Percentiles rank a stretch among this genome's conserved stretches.
Conservation (phyloP, 2,888 invertebrate species). For the Anthophora plumipes region DNA sequence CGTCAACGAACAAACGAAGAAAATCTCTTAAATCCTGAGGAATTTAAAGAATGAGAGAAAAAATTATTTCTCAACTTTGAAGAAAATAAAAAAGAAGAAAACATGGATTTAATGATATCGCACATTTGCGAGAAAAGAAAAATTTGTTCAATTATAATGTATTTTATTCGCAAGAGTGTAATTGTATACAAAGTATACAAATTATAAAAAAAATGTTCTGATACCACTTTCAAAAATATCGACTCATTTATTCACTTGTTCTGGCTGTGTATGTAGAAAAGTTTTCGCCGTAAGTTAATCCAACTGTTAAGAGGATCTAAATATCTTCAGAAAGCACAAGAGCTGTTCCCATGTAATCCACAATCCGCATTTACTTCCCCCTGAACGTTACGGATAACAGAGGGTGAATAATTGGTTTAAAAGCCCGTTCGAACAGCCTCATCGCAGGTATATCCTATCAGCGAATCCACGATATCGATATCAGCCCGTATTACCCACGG, state of each 20-base stretch:
- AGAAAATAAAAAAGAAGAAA: not conserved
- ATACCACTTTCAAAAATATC: too few species aligned
- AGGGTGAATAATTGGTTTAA: conserved; percentile 23
- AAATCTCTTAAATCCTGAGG: not conserved
- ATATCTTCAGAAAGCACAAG: not conserved
- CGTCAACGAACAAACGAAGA: conserved; percentile 8
- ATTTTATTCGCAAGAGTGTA: too few species aligned
- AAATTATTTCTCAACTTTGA: not conserved
- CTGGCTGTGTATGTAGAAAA: too few species aligned
- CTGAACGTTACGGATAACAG: not conserved
- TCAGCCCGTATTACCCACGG: conserved; percentile 30
- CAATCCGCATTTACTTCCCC: not conserved
- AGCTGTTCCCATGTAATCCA: not conserved
- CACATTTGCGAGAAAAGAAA: too few species aligned
- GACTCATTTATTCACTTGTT: too few species aligned
- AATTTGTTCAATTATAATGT: too few species aligned
- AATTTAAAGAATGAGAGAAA: not conserved
- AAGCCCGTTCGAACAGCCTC: not conserved
- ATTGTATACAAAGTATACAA: too few species aligned
- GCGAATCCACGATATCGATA: conserved; percentile 29
- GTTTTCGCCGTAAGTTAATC: not conserved
- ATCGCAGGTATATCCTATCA: conserved; percentile 6
- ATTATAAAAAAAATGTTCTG: too few species aligned
- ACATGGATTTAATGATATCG: not conserved
- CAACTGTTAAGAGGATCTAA: not conserved